These are phyloP conservation scores for Drosophila asahinai DNA, from an alignment of 1,140 invertebrate genomes.

Conservation along the genomic window DNA sequence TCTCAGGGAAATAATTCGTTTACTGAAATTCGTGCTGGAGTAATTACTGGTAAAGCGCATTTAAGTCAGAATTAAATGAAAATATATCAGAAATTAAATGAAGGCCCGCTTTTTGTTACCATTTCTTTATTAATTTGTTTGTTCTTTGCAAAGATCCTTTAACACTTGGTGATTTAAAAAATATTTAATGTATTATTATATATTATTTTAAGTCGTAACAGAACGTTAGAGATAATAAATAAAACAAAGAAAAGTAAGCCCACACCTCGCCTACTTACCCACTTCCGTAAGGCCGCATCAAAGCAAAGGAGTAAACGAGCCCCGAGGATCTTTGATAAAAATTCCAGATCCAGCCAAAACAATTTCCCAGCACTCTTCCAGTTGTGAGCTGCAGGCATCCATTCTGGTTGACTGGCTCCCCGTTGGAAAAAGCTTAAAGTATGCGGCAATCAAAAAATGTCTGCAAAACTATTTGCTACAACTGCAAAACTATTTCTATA, in stretches of 20 bases:
- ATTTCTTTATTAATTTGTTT: background rate
- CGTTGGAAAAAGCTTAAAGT: slow-evolving; percentile 54
- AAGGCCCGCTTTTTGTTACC: background rate
- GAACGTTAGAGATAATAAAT: too few relatives aligned
- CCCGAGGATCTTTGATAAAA: slow-evolving; percentile 19
- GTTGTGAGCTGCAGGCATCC: slow-evolving; percentile 44
- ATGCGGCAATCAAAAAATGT: slow-evolving; percentile 81
- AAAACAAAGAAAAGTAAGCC: background rate
- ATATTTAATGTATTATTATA: too few relatives aligned
- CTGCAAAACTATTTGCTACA: slow-evolving; percentile 76
- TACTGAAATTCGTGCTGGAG: background rate
- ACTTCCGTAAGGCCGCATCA: slow-evolving; percentile 11
- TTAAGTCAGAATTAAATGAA: background rate
- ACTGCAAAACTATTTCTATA: slow-evolving; percentile 79
- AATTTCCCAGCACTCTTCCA: slow-evolving; percentile 38
- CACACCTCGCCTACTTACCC: too few relatives aligned
- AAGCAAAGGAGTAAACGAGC: slow-evolving; percentile 25
- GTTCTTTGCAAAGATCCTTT: background rate
- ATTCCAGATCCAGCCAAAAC: slow-evolving; percentile 40
- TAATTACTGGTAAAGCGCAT: background rate
- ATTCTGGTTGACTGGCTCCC: slow-evolving; percentile 32
- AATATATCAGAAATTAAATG: background rate
- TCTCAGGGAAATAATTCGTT: slow-evolving; percentile 1
- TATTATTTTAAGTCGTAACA: too few relatives aligned
- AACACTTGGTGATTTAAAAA: too few relatives aligned